Conservation (phyloP, 37 sponge, comb jelly and placozoan species). For the Haliclona indistincta region DNA sequence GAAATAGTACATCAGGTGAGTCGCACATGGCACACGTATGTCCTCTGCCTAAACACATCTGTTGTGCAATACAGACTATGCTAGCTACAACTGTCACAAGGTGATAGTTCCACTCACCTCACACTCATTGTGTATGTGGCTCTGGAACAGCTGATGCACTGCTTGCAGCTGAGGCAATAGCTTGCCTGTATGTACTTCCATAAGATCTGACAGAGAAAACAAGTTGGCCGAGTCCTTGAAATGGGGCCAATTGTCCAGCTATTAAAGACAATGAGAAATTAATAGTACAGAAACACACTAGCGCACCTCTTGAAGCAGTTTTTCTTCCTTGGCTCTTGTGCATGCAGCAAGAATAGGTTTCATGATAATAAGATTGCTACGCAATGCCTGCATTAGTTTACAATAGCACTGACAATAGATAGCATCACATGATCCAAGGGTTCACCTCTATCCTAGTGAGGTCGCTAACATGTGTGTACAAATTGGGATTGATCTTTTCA, state of each 20-base stretch:
- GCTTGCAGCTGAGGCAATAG: conserved; percentile 62
- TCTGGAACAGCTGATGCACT: conserved; percentile 45
- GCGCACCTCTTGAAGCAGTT: conserved; percentile 53
- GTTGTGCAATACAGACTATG: not conserved
- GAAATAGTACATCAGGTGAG: conserved; percentile 70
- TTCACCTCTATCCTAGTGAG: conserved; percentile 42
- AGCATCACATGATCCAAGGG: not conserved
- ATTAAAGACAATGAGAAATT: conserved; percentile 8
- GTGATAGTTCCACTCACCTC: conserved; percentile 14
- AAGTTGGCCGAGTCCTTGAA: conserved; percentile 68
- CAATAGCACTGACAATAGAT: not conserved
- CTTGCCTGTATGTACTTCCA: conserved; percentile 49
- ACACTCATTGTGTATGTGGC: conserved; percentile 72
- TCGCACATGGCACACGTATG: conserved; percentile 49
- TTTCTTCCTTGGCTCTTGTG: conserved; percentile 45
- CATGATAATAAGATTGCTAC: conserved; percentile 74
- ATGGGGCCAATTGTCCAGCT: conserved; percentile 59
- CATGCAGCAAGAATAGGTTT: conserved; percentile 74
- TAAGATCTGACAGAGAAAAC: conserved; percentile 77
- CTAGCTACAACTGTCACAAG: not conserved
- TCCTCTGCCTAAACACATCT: conserved; percentile 63
- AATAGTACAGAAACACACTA: not conserved
- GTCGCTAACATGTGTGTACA: conserved; percentile 71
- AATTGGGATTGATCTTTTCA: conserved; percentile 34
- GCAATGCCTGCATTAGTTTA: conserved; percentile 30